These are phyloP conservation scores for Acromyrmex heyeri DNA, from an alignment of 1,140 invertebrate genomes.

Conservation along the genomic window DNA sequence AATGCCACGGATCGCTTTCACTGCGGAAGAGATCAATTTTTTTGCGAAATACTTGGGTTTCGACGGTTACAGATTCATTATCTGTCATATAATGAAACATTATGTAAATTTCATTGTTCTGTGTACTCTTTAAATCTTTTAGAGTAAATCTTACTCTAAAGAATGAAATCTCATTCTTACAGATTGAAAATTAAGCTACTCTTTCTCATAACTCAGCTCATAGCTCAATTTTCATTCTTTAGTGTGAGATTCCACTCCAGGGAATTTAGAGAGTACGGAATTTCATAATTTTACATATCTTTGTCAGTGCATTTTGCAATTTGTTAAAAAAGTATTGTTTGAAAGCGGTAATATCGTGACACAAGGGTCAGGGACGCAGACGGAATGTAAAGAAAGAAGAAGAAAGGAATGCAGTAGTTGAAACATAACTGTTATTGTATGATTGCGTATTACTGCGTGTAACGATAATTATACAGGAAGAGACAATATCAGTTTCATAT, in stretches of 20 bases:
- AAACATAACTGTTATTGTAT: not conserved
- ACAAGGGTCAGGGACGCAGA: not conserved
- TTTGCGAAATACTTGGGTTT: constrained; percentile 15
- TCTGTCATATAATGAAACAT: not conserved
- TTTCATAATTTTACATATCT: not conserved
- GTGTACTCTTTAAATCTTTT: too few relatives aligned
- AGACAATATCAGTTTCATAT: constrained; percentile 36
- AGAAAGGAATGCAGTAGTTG: constrained; percentile 23
- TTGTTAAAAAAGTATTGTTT: not conserved
- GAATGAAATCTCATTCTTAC: too few relatives aligned
- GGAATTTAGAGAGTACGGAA: too few relatives aligned
- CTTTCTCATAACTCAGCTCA: too few relatives aligned
- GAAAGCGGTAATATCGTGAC: not conserved
- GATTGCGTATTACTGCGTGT: constrained; percentile 21
- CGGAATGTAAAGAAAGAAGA: not conserved
- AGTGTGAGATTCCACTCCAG: too few relatives aligned
- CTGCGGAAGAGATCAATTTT: constrained; percentile 76
- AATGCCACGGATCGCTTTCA: constrained; percentile 84
- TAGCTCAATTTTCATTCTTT: too few relatives aligned
- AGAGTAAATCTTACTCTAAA: too few relatives aligned
- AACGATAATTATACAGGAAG: constrained; percentile 55
- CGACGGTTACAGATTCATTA: not conserved
- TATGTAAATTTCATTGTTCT: not conserved
- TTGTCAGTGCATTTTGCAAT: not conserved
- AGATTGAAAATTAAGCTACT: too few relatives aligned